phyloP scores from a whole-genome alignment of 2,797 vertebrate species.

The Phoxinus dragarum region DNA sequence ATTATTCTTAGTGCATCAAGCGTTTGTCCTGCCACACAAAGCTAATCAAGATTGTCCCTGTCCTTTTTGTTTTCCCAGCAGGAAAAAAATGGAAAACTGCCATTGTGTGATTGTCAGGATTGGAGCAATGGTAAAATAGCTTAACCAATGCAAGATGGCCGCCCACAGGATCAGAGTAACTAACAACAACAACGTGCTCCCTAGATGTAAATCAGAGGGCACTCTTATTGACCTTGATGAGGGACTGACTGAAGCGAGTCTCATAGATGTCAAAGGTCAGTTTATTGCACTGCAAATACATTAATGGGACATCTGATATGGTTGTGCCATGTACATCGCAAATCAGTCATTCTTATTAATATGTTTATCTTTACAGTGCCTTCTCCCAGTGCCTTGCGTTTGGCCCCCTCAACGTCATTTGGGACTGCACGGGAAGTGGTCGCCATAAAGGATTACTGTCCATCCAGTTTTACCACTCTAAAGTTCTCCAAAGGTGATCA shows the following conservation, averaged over 20 bases:
- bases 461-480: constrained; percentile 93
- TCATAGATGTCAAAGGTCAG: constrained; percentile 92
- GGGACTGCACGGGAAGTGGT: constrained; percentile 91
- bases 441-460: constrained; percentile 95
- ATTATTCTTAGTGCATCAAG: constrained; percentile 18
- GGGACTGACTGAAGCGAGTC: constrained; percentile 80
- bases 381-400: constrained; percentile 94
- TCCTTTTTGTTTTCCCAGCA: constrained; percentile 56
- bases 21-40: constrained; percentile 10
- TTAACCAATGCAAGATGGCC: constrained; percentile 80
- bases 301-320: constrained; percentile 45
- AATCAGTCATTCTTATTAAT: constrained; percentile 32
- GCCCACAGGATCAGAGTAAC: constrained; percentile 92
- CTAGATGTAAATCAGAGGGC: constrained; percentile 94
- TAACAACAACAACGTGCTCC: constrained; percentile 86
- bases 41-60: constrained; percentile 33
- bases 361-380: constrained; percentile 82
- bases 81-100: constrained; percentile 63
- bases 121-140: constrained; percentile 60
- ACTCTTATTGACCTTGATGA: constrained; percentile 89
- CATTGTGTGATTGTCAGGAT: constrained; percentile 61
- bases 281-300: constrained; percentile 12
- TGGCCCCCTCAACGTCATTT: constrained; percentile 84
- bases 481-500: constrained; percentile 95
- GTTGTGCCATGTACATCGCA: constrained; percentile 55